phyloP scores from a whole-genome alignment of 23 tunicate genomes.

The Diplosoma virens region DNA sequence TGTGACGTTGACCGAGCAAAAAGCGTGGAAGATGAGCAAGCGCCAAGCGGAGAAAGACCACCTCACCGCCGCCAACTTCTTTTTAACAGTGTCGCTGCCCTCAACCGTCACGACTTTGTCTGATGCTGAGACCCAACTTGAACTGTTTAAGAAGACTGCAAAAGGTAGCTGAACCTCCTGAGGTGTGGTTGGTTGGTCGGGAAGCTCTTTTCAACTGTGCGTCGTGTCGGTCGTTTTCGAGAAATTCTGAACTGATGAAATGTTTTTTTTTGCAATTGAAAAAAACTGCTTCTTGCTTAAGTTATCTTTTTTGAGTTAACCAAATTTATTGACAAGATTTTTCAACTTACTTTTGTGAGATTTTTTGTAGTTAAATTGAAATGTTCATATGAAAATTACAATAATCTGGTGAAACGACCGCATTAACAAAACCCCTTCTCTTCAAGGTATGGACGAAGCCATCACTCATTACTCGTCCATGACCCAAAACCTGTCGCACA shows the following conservation, averaged over 20 bases:
- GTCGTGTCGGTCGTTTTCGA: too few species aligned
- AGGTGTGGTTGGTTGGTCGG: too few species aligned
- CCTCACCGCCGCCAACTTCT: conserved; percentile 69
- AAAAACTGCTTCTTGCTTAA: not conserved
- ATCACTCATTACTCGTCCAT: conserved; percentile 36
- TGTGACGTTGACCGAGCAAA: conserved; percentile 78
- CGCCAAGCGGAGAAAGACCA: conserved; percentile 93
- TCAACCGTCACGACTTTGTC: conserved; percentile 43
- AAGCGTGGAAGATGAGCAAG: conserved; percentile 98
- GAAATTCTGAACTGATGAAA: too few species aligned
- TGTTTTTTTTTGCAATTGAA: not conserved
- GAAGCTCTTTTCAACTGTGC: too few species aligned
- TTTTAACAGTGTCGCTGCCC: conserved; percentile 63
- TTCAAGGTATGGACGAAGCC: conserved; percentile 58
- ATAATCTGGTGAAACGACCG: too few species aligned
- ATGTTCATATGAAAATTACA: too few species aligned
- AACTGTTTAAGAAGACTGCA: conserved; percentile 57
- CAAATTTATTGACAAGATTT: not conserved
- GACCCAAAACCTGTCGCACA: conserved; percentile 49
- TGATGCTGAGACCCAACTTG: conserved; percentile 60
- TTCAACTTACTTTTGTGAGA: too few species aligned
- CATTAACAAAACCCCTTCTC: not conserved
- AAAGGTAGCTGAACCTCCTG: too few species aligned
- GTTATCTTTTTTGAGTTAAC: not conserved
- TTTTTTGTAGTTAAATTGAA: too few species aligned